Percentiles rank a stretch among this genome's conserved stretches.
Evolutionary conservation across 1,140 invertebrate species (phyloP).

Genomic region (Caerostris extrusa): DNA sequence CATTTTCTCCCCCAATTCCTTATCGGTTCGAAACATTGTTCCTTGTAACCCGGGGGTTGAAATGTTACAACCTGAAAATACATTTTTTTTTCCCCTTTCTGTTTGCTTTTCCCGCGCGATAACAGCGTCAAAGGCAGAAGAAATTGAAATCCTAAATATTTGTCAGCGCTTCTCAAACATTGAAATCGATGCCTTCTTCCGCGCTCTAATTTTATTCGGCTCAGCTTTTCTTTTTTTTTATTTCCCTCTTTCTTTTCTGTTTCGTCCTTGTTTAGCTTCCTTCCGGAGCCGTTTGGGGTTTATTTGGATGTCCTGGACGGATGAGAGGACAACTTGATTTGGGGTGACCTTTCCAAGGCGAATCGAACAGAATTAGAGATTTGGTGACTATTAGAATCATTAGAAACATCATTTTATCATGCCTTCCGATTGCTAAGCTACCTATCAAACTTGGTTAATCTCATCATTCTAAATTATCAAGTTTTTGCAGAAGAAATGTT

Average conservation of each 20-base stretch:
- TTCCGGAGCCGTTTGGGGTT: not conserved
- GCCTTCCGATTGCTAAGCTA: no score
- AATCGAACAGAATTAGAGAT: no score
- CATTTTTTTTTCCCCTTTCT: not conserved
- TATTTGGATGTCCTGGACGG: not conserved
- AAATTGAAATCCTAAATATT: conserved; percentile 71
- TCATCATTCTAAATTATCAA: no score
- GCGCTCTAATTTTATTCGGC: conserved; percentile 49
- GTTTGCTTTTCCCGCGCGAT: not conserved
- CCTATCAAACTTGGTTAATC: no score
- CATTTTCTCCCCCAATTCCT: not conserved
- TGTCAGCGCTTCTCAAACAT: conserved; percentile 60
- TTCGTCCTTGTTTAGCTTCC: not conserved
- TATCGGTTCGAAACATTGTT: not conserved
- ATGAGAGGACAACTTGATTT: not conserved
- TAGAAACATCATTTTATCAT: no score
- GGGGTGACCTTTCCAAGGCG: no score
- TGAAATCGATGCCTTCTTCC: conserved; percentile 39
- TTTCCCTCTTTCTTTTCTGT: not conserved
- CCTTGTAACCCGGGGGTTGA: not conserved
- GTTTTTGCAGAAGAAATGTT: no score
- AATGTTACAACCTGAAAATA: conserved; percentile 17
- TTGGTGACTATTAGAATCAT: no score
- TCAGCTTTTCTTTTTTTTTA: not conserved
- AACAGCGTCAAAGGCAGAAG: conserved; percentile 45